Evolutionary conservation across 2,888 invertebrate species (phyloP).

Genomic region (Halocaridina rubra): DNA sequence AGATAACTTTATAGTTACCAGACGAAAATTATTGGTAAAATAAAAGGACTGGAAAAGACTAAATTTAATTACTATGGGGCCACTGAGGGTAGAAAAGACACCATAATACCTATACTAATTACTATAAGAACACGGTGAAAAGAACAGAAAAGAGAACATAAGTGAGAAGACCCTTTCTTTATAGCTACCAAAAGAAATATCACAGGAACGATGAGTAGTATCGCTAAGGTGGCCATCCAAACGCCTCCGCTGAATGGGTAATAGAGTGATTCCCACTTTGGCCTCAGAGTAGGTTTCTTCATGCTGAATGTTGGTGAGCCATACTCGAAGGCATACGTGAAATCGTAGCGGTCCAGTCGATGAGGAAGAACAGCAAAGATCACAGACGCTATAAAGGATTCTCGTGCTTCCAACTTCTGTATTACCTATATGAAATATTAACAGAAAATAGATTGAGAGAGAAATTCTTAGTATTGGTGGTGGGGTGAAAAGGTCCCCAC

Average conservation of each 20-base stretch:
- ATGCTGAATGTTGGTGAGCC: constrained; percentile 47
- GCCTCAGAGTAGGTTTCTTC: constrained; percentile 34
- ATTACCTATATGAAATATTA: constrained; percentile 54
- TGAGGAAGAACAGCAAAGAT: constrained; percentile 48
- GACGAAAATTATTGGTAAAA: too few species aligned
- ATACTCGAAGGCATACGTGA: constrained; percentile 36
- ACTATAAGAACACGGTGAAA: too few species aligned
- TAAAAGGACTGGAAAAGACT: too few species aligned
- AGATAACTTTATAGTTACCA: too few species aligned
- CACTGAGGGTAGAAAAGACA: too few species aligned
- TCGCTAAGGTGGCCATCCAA: constrained; percentile 30
- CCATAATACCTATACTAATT: too few species aligned
- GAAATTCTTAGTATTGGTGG: too few species aligned
- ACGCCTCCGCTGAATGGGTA: constrained; percentile 29
- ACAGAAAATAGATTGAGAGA: too few species aligned
- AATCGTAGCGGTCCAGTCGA: constrained; percentile 32
- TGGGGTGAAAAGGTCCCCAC: too few species aligned
- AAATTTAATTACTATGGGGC: too few species aligned
- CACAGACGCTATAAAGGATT: constrained; percentile 30
- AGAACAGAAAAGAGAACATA: neutral
- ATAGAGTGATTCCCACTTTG: constrained; percentile 47
- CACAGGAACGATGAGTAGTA: constrained; percentile 23
- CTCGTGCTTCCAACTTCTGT: constrained; percentile 22
- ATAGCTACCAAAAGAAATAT: neutral
- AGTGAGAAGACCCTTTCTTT: too few species aligned